Conservation (phyloP, 2,113 vertebrate genomes). For the Zosterops hypoxanthus region DNA sequence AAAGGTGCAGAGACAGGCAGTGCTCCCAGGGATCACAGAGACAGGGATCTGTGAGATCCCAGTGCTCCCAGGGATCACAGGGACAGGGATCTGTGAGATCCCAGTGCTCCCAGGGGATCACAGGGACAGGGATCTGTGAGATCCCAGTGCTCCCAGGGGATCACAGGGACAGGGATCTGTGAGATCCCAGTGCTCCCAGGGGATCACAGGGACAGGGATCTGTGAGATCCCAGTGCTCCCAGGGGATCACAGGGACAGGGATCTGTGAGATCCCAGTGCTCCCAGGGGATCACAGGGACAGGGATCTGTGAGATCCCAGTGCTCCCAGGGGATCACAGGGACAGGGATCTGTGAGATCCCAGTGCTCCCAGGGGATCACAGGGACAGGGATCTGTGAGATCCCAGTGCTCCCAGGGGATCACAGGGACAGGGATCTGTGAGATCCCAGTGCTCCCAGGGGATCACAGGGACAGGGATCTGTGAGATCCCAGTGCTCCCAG, state of each 20-base stretch:
- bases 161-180: no score
- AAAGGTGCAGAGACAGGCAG: not conserved
- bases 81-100: no score
- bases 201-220: no score
- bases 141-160: no score
- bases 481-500: no score
- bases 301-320: not conserved
- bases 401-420: not conserved
- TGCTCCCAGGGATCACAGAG: not conserved
- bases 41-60: no score
- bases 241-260: fast-evolving
- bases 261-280: not conserved
- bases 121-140: no score
- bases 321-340: fast-evolving
- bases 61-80: no score
- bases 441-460: not conserved
- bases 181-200: not conserved
- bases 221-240: not conserved
- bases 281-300: fast-evolving
- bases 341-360: not conserved
- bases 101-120: no score
- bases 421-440: no score
- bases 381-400: no score
- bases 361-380: fast-evolving
- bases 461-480: no score